phyloP scores from a whole-genome alignment of 1,140 invertebrate genomes.

The Himalopsyche phryganea region DNA sequence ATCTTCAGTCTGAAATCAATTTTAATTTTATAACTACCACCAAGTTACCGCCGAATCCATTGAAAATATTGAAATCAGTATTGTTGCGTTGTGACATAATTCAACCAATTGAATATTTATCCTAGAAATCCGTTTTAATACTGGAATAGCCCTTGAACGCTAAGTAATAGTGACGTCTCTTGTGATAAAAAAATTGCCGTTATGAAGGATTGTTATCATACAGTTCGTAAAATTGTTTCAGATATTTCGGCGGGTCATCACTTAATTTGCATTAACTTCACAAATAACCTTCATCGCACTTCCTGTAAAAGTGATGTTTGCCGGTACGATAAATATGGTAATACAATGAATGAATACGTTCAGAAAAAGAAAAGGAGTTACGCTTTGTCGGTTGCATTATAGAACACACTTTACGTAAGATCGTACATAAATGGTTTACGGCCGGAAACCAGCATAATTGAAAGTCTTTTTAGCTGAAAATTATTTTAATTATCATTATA shows the following conservation, averaged over 20 bases:
- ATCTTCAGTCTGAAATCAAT: no score
- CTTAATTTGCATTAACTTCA: background rate
- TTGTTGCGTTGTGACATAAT: no score
- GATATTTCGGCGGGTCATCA: background rate
- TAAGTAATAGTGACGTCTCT: no score
- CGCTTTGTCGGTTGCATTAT: conserved; percentile 19
- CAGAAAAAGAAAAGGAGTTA: conserved; percentile 6
- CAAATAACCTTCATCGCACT: conserved; percentile 4
- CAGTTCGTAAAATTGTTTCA: background rate
- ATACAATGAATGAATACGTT: conserved; percentile 6
- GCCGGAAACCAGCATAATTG: conserved; percentile 21
- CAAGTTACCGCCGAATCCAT: no score
- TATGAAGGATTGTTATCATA: no score
- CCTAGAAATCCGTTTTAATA: no score
- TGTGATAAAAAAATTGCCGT: no score
- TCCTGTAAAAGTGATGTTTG: conserved; percentile 12
- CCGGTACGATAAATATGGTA: conserved; percentile 14
- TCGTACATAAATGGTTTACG: conserved; percentile 4
- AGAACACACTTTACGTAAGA: conserved; percentile 25
- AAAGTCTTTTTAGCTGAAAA: conserved; percentile 15
- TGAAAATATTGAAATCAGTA: no score
- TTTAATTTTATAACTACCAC: no score
- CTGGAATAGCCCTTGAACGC: no score
- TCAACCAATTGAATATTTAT: no score
- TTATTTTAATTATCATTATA: no score